Conservation (phyloP, 2,888 invertebrate species). For the Oeneis ivallda region DNA sequence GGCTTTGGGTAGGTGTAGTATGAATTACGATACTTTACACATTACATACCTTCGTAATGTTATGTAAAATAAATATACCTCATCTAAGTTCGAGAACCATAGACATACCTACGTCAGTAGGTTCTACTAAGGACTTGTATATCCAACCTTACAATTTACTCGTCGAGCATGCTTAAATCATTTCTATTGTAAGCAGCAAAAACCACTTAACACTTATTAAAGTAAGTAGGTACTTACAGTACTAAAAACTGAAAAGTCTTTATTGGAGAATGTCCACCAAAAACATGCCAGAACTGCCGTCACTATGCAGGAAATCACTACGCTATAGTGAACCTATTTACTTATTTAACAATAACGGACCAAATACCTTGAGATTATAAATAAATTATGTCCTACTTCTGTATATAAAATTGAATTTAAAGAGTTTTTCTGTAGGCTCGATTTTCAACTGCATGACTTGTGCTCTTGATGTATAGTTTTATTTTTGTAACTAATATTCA, state of each 20-base stretch:
- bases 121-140: no score
- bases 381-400: background rate
- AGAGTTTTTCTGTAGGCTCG: slow-evolving; percentile 31
- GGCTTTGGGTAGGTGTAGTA: no score
- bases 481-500: background rate
- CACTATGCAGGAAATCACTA: slow-evolving; percentile 5
- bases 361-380: slow-evolving; percentile 26
- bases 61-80: no score
- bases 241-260: background rate
- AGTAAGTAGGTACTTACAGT: no score
- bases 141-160: no score
- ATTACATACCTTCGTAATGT: no score
- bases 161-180: no score
- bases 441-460: slow-evolving; percentile 41
- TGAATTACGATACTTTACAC: no score
- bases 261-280: background rate
- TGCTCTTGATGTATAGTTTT: slow-evolving; percentile 42
- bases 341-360: background rate
- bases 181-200: no score
- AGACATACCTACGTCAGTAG: no score
- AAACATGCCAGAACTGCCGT: background rate
- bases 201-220: no score
- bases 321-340: background rate
- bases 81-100: no score
- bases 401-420: background rate